Evolutionary conservation across 2,113 vertebrate species (phyloP).

Genomic region (Noctilio leporinus): DNA sequence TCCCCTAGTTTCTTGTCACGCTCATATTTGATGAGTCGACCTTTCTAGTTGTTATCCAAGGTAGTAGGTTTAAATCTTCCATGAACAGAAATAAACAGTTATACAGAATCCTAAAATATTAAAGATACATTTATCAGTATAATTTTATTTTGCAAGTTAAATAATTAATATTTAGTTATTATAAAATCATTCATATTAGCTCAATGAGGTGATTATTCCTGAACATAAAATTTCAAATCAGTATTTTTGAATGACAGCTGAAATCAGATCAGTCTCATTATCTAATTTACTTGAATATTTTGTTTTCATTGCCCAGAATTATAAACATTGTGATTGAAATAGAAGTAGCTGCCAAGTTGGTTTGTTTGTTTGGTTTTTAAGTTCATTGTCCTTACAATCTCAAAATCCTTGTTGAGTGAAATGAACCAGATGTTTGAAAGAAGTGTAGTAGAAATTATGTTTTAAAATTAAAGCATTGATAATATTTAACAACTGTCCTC

Average conservation of each 20-base stretch:
- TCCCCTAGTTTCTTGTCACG: not conserved
- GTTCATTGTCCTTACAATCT: not conserved
- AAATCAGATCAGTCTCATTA: not conserved
- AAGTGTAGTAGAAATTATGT: not conserved
- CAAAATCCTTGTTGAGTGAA: not conserved
- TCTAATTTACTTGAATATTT: not conserved
- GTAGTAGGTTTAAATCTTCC: not conserved
- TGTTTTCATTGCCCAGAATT: not conserved
- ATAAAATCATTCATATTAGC: slow-evolving; percentile 16
- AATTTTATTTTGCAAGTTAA: slow-evolving; percentile 24
- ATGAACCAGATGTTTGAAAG: not conserved
- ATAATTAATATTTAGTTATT: slow-evolving; percentile 31
- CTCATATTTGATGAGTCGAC: not conserved
- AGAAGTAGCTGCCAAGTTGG: not conserved
- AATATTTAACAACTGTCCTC: not conserved
- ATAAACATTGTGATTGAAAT: not conserved
- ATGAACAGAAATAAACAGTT: not conserved
- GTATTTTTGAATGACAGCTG: not conserved
- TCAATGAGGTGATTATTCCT: slow-evolving; percentile 28
- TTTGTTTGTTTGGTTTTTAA: not conserved
- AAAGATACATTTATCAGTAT: not conserved
- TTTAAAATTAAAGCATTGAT: not conserved
- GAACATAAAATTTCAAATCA: slow-evolving; percentile 31
- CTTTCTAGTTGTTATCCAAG: slow-evolving; percentile 10
- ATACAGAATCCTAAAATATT: not conserved